phyloP scores from a whole-genome alignment of 2,888 invertebrate species.

The Ectemnius lituratus region DNA sequence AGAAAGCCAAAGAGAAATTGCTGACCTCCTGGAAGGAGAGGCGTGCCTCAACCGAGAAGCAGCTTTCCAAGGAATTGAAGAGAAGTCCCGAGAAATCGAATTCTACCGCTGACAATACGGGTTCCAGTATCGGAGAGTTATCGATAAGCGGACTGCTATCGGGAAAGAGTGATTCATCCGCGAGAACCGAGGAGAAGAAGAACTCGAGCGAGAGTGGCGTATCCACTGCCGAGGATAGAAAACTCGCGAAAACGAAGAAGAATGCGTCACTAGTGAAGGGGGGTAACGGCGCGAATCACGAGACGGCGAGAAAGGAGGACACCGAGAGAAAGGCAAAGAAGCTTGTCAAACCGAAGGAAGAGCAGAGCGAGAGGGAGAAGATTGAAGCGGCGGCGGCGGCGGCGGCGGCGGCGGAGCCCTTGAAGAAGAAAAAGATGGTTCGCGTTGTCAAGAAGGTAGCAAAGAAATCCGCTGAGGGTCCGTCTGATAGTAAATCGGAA shows the following conservation, averaged over 20 bases:
- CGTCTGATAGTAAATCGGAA: constrained; percentile 56
- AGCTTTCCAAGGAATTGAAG: constrained; percentile 60
- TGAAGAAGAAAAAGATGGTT: constrained; percentile 70
- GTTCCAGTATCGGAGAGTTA: neutral
- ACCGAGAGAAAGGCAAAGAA: constrained; percentile 62
- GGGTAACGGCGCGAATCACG: neutral
- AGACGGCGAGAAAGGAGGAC: constrained; percentile 57
- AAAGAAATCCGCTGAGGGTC: constrained; percentile 65
- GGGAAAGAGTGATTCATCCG: no score
- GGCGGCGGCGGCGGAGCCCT: constrained; percentile 56
- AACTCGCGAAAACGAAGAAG: constrained; percentile 59
- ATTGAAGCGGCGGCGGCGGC: constrained; percentile 22
- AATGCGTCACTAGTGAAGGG: constrained; percentile 49
- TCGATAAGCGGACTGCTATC: no score
- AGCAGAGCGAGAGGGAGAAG: no score
- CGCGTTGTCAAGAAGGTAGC: constrained; percentile 69
- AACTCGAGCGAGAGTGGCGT: constrained; percentile 67
- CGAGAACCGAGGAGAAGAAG: constrained; percentile 15
- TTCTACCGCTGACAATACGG: neutral
- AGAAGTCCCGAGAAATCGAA: constrained; percentile 19
- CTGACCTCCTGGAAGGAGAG: constrained; percentile 33
- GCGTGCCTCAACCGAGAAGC: constrained; percentile 34
- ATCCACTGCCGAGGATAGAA: constrained; percentile 58
- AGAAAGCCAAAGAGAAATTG: constrained; percentile 48
- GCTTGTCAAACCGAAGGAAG: constrained; percentile 54